phyloP scores from a whole-genome alignment of 2,113 vertebrate species.

The Semnopithecus entellus region DNA sequence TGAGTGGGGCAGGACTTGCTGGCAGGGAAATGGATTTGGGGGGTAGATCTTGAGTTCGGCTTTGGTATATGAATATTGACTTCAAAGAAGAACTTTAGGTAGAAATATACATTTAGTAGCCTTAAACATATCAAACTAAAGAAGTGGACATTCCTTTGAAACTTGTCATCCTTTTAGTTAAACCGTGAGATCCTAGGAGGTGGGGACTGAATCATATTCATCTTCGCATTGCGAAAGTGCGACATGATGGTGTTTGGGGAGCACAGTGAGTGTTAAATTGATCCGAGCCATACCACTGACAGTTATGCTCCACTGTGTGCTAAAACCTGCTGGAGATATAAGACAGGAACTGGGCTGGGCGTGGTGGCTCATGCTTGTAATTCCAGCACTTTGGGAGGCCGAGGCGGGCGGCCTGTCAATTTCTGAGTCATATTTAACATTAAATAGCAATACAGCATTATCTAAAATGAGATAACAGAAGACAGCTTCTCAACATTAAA shows the following conservation, averaged over 20 bases:
- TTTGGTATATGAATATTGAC: neutral
- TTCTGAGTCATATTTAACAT: neutral
- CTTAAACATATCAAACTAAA: neutral
- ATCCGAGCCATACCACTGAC: neutral
- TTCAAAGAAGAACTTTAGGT: neutral
- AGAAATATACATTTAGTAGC: neutral
- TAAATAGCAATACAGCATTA: neutral
- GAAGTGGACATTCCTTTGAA: neutral
- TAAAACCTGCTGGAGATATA: neutral
- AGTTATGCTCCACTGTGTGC: neutral
- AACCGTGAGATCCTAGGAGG: neutral
- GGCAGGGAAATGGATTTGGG: too few relatives aligned
- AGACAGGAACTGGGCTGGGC: too few relatives aligned
- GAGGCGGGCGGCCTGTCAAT: neutral
- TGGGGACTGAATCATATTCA: rapidly evolving
- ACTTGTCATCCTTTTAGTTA: neutral
- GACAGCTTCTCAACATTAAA: neutral
- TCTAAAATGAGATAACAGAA: neutral
- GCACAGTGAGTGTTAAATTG: rapidly evolving
- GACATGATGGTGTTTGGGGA: rapidly evolving
- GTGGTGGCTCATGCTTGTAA: too few relatives aligned
- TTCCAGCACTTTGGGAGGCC: too few relatives aligned
- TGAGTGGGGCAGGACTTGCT: too few relatives aligned
- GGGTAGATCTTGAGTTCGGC: neutral
- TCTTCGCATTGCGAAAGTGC: rapidly evolving